A percentile compares a stretch with the other conserved stretches of the same genome.
Evolutionary conservation across 2,797 vertebrate genomes (phyloP).

Genomic region (Danio tinwini): DNA sequence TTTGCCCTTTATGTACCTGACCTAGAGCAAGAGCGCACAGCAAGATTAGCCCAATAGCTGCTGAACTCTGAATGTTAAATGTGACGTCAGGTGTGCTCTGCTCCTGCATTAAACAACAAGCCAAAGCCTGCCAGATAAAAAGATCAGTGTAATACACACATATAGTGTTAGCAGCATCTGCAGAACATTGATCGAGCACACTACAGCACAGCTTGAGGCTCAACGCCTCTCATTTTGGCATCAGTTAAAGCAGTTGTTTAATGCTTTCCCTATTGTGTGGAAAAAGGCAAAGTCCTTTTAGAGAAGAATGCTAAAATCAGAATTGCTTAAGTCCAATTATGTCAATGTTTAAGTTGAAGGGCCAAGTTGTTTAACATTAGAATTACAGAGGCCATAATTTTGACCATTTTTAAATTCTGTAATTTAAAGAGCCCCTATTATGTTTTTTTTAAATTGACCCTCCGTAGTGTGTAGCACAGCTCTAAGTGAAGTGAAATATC

Average conservation of each 20-base stretch:
- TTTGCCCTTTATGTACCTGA: neutral
- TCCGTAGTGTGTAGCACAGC: too few relatives aligned
- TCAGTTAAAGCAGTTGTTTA: neutral
- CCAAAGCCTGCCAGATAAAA: neutral
- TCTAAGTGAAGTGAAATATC: too few relatives aligned
- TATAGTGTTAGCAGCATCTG: neutral
- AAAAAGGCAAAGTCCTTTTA: neutral
- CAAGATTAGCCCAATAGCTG: neutral
- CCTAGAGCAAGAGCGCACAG: neutral
- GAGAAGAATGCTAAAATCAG: neutral
- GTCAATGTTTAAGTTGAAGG: too few relatives aligned
- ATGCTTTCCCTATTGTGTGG: neutral
- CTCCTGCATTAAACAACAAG: neutral
- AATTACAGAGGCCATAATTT: too few relatives aligned
- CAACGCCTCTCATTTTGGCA: neutral
- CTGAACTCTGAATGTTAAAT: conserved; percentile 18
- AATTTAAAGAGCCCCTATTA: too few relatives aligned
- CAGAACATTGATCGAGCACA: neutral
- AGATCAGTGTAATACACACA: neutral
- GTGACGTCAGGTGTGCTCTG: neutral
- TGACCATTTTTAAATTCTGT: too few relatives aligned
- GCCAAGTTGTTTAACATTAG: too few relatives aligned
- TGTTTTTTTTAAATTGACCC: too few relatives aligned
- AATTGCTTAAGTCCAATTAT: too few relatives aligned
- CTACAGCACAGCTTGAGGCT: neutral